Base-by-base conservation (phyloP, 2,888 invertebrate genomes). In the Psylliodes chrysocephalus region DNA sequence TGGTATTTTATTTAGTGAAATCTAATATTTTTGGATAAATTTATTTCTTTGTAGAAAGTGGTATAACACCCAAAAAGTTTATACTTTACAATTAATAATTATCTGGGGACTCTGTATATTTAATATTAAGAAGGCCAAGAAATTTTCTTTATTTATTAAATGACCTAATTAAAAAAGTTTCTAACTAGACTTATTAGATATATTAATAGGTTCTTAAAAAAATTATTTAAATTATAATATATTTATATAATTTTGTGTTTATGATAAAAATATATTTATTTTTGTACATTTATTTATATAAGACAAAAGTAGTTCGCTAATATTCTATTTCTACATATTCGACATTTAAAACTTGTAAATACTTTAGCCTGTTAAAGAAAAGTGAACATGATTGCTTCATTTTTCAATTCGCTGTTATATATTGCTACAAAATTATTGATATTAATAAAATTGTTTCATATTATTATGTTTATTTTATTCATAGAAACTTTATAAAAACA, bases 391-490 rank as follows among this genome's bases (percentile, higher is more conserved):
- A 47, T 25, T 35, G 60, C 59, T 63, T 66, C 28, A 42, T 66
- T 55, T 49, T 33, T 25, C 38, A 28, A 56, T 63, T 60, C 55
- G 60, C 60, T 66, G 66, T 63, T 63, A 63, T 57, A 63, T 60
- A 66, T 66, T 63, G 56, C 60, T 63, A 22, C 22, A 40, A 63
- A 53, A 60, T 59, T 56, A 63, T 60, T 54, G 33, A 55, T 59
- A 63, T 51, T 65, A 55, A 59, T 17, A 40, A 51, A 28, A 15
- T 38, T 56, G 28, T 35, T 57, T 51, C 12, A 33, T 33, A 33
- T n/a, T 22, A n/a, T n/a, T n/a, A n/a, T n/a, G n/a, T n/a, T n/a
- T n/a, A n/a, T n/a, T n/a, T n/a, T n/a, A n/a, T n/a, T n/a, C n/a
- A n/a, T n/a, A n/a, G n/a, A n/a, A n/a, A n/a, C n/a, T n/a, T n/a